These are phyloP conservation scores for Acrobasis consociella DNA, from an alignment of 2,888 invertebrate species.

Conservation along the genomic window DNA sequence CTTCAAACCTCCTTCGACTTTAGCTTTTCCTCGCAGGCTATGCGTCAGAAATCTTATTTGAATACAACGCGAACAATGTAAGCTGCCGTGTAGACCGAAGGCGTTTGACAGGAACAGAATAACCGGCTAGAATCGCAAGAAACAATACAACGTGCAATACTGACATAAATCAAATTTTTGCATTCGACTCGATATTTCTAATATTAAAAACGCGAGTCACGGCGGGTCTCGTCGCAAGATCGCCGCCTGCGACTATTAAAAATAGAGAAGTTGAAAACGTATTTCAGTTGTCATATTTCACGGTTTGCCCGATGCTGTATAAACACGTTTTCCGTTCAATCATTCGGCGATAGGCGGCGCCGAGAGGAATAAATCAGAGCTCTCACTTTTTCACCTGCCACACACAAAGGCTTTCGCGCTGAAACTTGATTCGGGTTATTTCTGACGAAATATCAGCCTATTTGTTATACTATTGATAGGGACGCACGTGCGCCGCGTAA, in stretches of 20 bases:
- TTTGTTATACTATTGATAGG: conserved; percentile 82
- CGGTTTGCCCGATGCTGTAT: conserved; percentile 70
- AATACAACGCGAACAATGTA: conserved; percentile 47
- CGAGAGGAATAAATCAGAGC: conserved; percentile 79
- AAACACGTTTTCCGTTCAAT: conserved; percentile 81
- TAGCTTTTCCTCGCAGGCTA: conserved; percentile 15
- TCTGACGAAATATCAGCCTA: conserved; percentile 82
- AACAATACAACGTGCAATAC: conserved; percentile 64
- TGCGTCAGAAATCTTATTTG: conserved; percentile 47
- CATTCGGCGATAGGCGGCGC: conserved; percentile 78
- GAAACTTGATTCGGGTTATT: conserved; percentile 83
- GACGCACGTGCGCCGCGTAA: conserved; percentile 77
- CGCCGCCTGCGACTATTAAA: conserved; percentile 50
- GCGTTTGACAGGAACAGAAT: conserved; percentile 67
- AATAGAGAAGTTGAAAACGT: conserved; percentile 52
- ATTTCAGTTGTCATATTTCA: conserved; percentile 77
- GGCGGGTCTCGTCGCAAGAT: conserved; percentile 48
- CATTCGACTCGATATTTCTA: conserved; percentile 54
- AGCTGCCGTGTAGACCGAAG: conserved; percentile 49
- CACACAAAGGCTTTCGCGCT: conserved; percentile 80
- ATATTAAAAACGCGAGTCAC: conserved; percentile 61
- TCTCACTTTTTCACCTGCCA: conserved; percentile 83
- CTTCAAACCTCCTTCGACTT: background rate
- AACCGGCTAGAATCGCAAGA: conserved; percentile 53
- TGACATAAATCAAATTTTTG: conserved; percentile 69